Evolutionary conservation across 2,888 invertebrate genomes (phyloP).

Genomic region (Ceraclea dissimilis): DNA sequence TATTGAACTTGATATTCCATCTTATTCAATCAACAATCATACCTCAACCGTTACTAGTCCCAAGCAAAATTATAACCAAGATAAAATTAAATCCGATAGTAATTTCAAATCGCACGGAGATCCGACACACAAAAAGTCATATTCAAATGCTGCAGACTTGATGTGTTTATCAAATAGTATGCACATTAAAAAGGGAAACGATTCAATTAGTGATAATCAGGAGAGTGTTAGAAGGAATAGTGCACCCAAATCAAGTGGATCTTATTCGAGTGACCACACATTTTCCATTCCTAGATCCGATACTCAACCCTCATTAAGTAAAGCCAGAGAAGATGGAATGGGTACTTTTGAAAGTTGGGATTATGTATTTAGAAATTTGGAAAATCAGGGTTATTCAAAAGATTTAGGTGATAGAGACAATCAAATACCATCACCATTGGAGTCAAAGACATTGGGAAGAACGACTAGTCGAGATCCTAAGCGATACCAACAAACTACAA

Average conservation of each 20-base stretch:
- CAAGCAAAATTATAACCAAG: slow-evolving; percentile 23
- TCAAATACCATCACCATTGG: slow-evolving; percentile 46
- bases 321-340: slow-evolving; percentile 57
- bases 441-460: slow-evolving; percentile 42
- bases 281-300: slow-evolving; percentile 39
- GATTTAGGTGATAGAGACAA: slow-evolving; percentile 62
- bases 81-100: slow-evolving; percentile 33
- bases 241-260: slow-evolving; percentile 23
- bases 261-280: slow-evolving; percentile 26
- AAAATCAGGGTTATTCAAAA: slow-evolving; percentile 61
- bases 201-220: slow-evolving; percentile 23
- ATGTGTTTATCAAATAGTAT: not conserved
- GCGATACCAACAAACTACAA: slow-evolving; percentile 45
- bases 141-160: slow-evolving; percentile 10
- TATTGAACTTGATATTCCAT: slow-evolving; percentile 55
- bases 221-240: slow-evolving; percentile 24
- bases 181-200: slow-evolving; percentile 7
- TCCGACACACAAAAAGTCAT: slow-evolving; percentile 13
- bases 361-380: slow-evolving; percentile 69
- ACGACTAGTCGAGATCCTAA: slow-evolving; percentile 40
- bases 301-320: slow-evolving; percentile 43
- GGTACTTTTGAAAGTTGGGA: slow-evolving; percentile 71
- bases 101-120: slow-evolving; percentile 28
- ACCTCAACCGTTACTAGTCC: slow-evolving; percentile 33
- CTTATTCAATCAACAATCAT: slow-evolving; percentile 23